Evolutionary conservation across 2,113 vertebrate species (phyloP), one percentile per base, ranked within the genome.

Genomic region (Cardinalis cardinalis): DNA sequence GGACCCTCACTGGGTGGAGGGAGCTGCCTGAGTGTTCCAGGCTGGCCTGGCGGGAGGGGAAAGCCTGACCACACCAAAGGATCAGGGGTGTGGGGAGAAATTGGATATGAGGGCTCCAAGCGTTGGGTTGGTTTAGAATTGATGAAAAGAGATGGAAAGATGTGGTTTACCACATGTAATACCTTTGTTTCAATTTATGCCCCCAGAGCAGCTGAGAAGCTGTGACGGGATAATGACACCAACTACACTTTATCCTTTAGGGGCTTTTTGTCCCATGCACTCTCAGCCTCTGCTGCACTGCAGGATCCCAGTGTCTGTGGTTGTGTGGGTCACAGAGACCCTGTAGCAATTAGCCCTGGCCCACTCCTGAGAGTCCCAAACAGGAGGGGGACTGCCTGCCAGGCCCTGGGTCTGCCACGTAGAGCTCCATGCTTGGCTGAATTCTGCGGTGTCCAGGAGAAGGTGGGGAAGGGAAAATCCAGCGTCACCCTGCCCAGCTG

Each of bases 1-100:
- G 59, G 71, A 61, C 86, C 91, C 69, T 93, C n/a, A 14, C 88
- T 84, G 84, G 94, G 85, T 93, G 91, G 94, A 97, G 92, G 84
- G 84, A 92, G 85, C 68, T 93, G 89, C 74, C 75, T 70, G 72
- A 89, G 60, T 32, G 55, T 84, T 93, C 88, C 78, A 88, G 89
- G 91, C 92, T 94, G 84, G 91, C 55, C 65, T 87, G 92, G 91
- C 7, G 3, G 93, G 71, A 96, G 61, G 71, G 79, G 81, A 91
- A 87, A 84, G 77, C 80, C 83, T 82, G 66, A 85, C 80, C 91
- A 88, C 69, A 77, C 55, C 72, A 84, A 70, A 92, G 73, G 52
- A 94, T 94, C 83, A 77, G 43, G 89, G 56, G 20, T 15, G 63
- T 15, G 34, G 34, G 88, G 60, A 19, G 10, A 26, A 87, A 66